Conservation (phyloP, 2,797 vertebrate species). For the Thunnus albacares region DNA sequence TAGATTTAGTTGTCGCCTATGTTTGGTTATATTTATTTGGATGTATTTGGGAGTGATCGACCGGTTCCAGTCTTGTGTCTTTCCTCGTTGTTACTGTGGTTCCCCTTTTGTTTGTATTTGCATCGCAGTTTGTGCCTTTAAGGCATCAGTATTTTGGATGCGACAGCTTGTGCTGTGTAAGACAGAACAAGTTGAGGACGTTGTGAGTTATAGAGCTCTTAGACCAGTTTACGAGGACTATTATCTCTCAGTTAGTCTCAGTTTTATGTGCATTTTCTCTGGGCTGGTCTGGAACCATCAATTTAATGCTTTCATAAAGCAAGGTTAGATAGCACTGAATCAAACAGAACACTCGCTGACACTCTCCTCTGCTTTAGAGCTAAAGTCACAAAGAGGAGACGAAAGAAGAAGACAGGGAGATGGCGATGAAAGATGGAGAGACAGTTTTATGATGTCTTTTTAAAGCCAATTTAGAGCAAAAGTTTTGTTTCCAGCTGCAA, state of each 20-base stretch:
- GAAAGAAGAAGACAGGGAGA: conserved; percentile 49
- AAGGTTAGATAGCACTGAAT: conserved; percentile 87
- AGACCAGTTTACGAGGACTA: conserved; percentile 94
- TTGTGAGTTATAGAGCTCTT: conserved; percentile 84
- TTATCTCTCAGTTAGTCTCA: conserved; percentile 96
- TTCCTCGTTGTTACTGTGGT: background rate
- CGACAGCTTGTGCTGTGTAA: conserved; percentile 73
- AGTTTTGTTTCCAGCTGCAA: conserved; percentile 80
- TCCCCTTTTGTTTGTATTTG: conserved; percentile 50
- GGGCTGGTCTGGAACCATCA: conserved; percentile 98
- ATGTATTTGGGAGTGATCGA: background rate
- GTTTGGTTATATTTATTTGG: background rate
- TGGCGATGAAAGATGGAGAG: conserved; percentile 69
- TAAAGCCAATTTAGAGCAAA: conserved; percentile 80
- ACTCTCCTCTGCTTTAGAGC: conserved; percentile 82
- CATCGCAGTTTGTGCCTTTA: conserved; percentile 35
- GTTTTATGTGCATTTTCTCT: conserved; percentile 98
- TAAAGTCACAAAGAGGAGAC: conserved; percentile 80
- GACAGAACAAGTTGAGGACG: conserved; percentile 76
- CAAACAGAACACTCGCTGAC: conserved; percentile 75
- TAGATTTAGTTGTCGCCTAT: background rate
- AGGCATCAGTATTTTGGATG: conserved; percentile 73
- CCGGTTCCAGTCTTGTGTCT: conserved; percentile 9
- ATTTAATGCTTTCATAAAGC: conserved; percentile 93
- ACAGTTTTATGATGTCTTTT: conserved; percentile 78